phyloP scores from a whole-genome alignment of 2,113 vertebrate species.

The Cynopterus brachyotis region DNA sequence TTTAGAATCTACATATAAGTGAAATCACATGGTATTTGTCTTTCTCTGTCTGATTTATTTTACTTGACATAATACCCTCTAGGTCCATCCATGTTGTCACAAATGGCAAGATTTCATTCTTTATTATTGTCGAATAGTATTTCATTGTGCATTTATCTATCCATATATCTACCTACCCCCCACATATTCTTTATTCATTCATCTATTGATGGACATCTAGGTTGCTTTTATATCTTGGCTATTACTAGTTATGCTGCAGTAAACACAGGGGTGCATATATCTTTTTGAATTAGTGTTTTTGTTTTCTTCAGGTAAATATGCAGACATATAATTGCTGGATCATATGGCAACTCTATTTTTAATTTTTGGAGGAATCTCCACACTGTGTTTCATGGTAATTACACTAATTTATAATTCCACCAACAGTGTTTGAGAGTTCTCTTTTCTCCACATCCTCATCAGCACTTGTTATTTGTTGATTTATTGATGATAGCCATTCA shows the following conservation, averaged over 20 bases:
- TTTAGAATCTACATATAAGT: background rate
- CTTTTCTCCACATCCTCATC: background rate
- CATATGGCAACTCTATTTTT: background rate
- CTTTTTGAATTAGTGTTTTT: background rate
- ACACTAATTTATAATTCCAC: too few relatives aligned
- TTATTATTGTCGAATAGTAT: background rate
- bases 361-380: background rate
- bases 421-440: background rate
- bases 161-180: too few relatives aligned
- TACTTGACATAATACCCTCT: background rate
- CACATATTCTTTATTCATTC: background rate
- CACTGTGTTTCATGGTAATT: background rate
- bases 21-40: background rate
- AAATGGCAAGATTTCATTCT: background rate
- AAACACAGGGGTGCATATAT: background rate
- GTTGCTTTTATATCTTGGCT: background rate
- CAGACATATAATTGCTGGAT: background rate
- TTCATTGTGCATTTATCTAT: background rate
- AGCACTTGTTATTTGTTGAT: background rate
- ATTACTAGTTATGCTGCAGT: background rate
- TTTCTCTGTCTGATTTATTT: background rate
- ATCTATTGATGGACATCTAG: background rate
- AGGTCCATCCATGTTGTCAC: background rate
- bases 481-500: too few relatives aligned
- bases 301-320: background rate